These are phyloP conservation scores for Rousettus madagascariensis DNA, from an alignment of 2,797 vertebrate genomes.

Conservation along the genomic window DNA sequence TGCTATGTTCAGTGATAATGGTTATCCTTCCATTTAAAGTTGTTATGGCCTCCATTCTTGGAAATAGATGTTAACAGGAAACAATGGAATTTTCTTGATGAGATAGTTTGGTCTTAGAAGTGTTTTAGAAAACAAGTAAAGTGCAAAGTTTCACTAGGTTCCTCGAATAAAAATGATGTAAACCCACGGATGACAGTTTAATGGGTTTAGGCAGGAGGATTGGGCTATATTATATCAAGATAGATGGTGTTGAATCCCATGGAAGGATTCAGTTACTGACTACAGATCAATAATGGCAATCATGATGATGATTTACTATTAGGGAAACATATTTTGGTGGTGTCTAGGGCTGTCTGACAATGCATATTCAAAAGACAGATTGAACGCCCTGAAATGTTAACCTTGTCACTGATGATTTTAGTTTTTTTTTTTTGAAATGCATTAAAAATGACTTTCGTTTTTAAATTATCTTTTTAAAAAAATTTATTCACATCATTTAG, in stretches of 20 bases:
- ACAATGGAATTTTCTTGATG: slow-evolving; percentile 70
- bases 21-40: neutral
- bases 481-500: neutral
- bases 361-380: slow-evolving; percentile 75
- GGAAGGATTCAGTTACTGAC: slow-evolving; percentile 69
- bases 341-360: slow-evolving; percentile 37
- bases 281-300: slow-evolving; percentile 73
- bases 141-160: slow-evolving; percentile 63
- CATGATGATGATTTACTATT: slow-evolving; percentile 68
- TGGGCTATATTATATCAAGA: slow-evolving; percentile 69
- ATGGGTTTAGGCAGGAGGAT: slow-evolving; percentile 66
- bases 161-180: slow-evolving; percentile 75
- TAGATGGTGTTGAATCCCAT: slow-evolving; percentile 64
- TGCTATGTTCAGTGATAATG: neutral
- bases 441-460: neutral
- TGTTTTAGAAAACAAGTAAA: slow-evolving; percentile 71
- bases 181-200: slow-evolving; percentile 71
- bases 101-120: slow-evolving; percentile 50
- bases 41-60: neutral
- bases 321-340: slow-evolving; percentile 61
- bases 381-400: slow-evolving; percentile 62
- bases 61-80: slow-evolving; percentile 61
- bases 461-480: slow-evolving; percentile 15
- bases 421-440: neutral
- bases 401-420: slow-evolving; percentile 61